A percentile compares a stretch with the other conserved stretches of the same genome.
phyloP scores from a whole-genome alignment of 1,140 invertebrate genomes.

The Delia radicum region DNA sequence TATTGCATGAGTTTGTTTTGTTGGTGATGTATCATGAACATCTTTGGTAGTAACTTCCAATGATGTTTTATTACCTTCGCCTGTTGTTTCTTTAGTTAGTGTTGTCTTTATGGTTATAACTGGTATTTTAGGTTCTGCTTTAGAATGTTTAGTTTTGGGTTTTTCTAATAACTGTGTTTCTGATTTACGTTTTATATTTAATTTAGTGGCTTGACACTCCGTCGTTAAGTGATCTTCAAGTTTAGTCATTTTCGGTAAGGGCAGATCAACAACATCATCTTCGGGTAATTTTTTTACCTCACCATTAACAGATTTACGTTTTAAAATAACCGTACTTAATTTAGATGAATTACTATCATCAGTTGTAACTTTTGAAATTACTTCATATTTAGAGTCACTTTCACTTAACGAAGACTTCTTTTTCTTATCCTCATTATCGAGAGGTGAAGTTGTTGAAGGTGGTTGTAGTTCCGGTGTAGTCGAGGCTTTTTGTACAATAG shows the following conservation, averaged over 20 bases:
- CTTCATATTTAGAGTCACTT: slow-evolving; percentile 28
- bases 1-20: background rate
- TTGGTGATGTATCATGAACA: no score
- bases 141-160: background rate
- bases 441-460: background rate
- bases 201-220: background rate
- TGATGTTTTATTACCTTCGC: background rate
- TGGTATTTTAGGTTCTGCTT: slow-evolving; percentile 5
- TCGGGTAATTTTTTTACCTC: slow-evolving; percentile 4
- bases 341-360: slow-evolving; percentile 40
- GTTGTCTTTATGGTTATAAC: slow-evolving; percentile 3
- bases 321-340: slow-evolving; percentile 42
- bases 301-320: slow-evolving; percentile 38
- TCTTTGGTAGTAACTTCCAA: no score
- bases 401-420: background rate
- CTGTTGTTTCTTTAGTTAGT: background rate
- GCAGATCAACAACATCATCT: slow-evolving; percentile 16
- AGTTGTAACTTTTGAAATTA: slow-evolving; percentile 18
- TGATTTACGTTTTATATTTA: background rate
- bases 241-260: slow-evolving; percentile 28
- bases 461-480: slow-evolving; percentile 25
- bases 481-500: slow-evolving; percentile 48
- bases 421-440: slow-evolving; percentile 33
- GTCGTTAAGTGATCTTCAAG: background rate
- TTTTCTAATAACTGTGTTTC: background rate